Conservation (phyloP, 35 echinoderm and acorn worm genomes). For the Hemicentrotus pulcherrimus region DNA sequence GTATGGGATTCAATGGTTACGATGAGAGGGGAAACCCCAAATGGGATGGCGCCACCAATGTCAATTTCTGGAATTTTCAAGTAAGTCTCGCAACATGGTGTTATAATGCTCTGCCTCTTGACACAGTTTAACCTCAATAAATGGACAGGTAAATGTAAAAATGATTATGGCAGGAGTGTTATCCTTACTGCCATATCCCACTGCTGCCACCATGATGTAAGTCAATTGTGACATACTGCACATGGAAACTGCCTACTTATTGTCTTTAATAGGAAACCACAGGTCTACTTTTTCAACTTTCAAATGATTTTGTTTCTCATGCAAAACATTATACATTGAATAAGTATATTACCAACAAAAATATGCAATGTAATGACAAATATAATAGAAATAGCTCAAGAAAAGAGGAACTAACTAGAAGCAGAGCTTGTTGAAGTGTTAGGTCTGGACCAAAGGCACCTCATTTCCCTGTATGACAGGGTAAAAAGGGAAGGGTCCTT, state of each 20-base stretch:
- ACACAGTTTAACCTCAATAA: not conserved
- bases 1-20: slow-evolving; percentile 93
- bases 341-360: too few relatives aligned
- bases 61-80: slow-evolving; percentile 79
- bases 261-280: not conserved
- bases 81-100: slow-evolving; percentile 45
- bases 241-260: not conserved
- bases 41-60: slow-evolving; percentile 85
- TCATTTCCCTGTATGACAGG: too few relatives aligned
- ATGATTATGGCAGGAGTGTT: not conserved
- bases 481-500: too few relatives aligned
- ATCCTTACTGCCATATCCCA: not conserved
- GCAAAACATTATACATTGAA: too few relatives aligned
- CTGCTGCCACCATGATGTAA: not conserved
- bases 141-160: not conserved
- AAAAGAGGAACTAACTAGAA: too few relatives aligned
- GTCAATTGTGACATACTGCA: too few relatives aligned
- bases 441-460: not conserved
- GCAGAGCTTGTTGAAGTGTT: too few relatives aligned
- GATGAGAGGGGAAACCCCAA: slow-evolving; percentile 84
- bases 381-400: too few relatives aligned
- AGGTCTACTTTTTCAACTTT: too few relatives aligned
- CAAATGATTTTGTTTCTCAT: too few relatives aligned
- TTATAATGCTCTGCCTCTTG: not conserved
- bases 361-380: too few relatives aligned